These are phyloP conservation scores for Linnaemya vulpina DNA, from an alignment of 2,888 invertebrate genomes.

Conservation along the genomic window DNA sequence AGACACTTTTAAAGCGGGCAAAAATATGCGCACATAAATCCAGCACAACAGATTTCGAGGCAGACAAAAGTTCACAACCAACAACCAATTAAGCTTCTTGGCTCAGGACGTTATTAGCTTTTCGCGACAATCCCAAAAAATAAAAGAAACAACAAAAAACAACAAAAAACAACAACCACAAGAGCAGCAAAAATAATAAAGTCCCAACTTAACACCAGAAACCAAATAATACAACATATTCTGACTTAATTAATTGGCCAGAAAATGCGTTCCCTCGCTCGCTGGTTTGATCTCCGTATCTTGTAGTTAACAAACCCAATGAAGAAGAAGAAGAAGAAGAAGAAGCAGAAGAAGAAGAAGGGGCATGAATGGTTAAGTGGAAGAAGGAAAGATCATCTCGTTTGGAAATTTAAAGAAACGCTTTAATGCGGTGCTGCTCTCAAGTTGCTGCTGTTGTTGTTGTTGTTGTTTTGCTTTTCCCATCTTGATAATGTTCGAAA, in stretches of 20 bases:
- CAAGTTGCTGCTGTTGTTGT: no score
- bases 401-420: slow-evolving; percentile 42
- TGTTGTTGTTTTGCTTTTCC: slow-evolving; percentile 31
- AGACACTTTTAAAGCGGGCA: slow-evolving; percentile 42
- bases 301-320: slow-evolving; percentile 17
- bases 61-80: slow-evolving; percentile 61
- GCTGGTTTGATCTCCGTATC: not conserved
- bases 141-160: not conserved
- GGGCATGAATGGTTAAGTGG: slow-evolving; percentile 62
- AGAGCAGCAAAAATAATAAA: slow-evolving; percentile 18
- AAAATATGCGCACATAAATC: not conserved
- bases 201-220: slow-evolving; percentile 58
- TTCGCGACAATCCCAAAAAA: not conserved
- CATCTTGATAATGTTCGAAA: slow-evolving; percentile 68
- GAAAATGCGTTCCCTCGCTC: slow-evolving; percentile 70
- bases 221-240: slow-evolving; percentile 71
- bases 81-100: slow-evolving; percentile 71
- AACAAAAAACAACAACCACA: not conserved
- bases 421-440: slow-evolving; percentile 54
- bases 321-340: slow-evolving; percentile 34
- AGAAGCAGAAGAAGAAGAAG: slow-evolving; percentile 18
- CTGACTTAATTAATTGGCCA: slow-evolving; percentile 74
- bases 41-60: slow-evolving; percentile 48
- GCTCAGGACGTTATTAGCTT: slow-evolving; percentile 16
- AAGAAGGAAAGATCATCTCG: slow-evolving; percentile 55